Base-by-base conservation (phyloP, 2,888 invertebrate species). In the Clitarchus hookeri region DNA sequence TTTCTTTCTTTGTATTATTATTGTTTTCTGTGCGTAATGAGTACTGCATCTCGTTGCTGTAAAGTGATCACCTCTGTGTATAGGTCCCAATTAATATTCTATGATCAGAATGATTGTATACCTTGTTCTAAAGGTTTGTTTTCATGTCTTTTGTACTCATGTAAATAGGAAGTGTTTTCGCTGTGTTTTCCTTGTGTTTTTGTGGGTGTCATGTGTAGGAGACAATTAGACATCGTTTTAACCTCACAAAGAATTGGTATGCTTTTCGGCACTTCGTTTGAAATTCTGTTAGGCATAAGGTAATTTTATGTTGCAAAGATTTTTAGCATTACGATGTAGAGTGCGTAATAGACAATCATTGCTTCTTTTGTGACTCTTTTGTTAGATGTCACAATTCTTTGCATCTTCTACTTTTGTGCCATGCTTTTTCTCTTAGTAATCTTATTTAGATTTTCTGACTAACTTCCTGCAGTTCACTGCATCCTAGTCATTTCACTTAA, bases 321-420 rank as follows among this genome's bases (percentile, higher is more conserved):
- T 84, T 84, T 54, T 84, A 65, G 27, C 23, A 23, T 84, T 84
- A 26, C 36, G 27, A 84, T 65, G 84, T 65, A 84, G n/a, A 54
- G 26, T 53, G 85, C 80, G 85, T 85, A 25, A 48, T 80, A 85
- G 85, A 85, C 85, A 85, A 85, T 85, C 85, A 85, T 16, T 26
- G 79, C 16, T 48, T 85, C 80, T 80, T n/a, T 13, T 54, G 84
- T 84, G 84, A 84, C 84, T 25, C 44, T 84, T n/a, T 77, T n/a
- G 79, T 36, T 48, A 26, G 53, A 19, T 36, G 79, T 44, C 85
- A 85, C 85, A 48, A 25, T 85, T 79, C 48, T 80, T 65, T 65
- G 65, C 65, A 65, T 65, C 65, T 65, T 65, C 65, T 65, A 65
- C 23, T 65, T 65, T 65, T 65, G 65, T 65, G 65, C 65, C 65